Evolutionary conservation across 2,797 vertebrate species (phyloP).

Genomic region (Pipistrellus pygmaeus): DNA sequence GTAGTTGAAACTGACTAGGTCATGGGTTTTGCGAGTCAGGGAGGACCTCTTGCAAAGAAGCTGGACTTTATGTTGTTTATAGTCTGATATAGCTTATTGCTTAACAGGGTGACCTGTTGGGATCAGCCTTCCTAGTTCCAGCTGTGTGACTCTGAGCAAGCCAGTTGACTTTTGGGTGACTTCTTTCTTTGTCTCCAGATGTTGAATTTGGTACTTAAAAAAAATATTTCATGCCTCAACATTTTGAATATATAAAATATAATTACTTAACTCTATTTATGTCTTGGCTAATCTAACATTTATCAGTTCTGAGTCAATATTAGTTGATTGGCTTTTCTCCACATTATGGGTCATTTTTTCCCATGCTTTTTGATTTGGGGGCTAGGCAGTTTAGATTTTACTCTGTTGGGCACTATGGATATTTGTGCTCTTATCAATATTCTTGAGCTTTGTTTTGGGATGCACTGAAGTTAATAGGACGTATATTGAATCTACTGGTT

Average conservation of each 20-base stretch:
- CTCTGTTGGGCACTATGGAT: background rate
- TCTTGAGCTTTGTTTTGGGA: background rate
- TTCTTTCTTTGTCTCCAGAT: background rate
- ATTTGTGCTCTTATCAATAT: background rate
- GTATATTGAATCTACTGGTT: background rate
- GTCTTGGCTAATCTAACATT: background rate
- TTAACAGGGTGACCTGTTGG: background rate
- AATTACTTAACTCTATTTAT: background rate
- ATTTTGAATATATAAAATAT: background rate
- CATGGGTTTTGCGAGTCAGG: too few species aligned
- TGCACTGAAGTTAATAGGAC: background rate
- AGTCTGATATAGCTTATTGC: background rate
- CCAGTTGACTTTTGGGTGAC: background rate
- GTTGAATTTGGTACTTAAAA: background rate
- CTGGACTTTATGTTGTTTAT: background rate
- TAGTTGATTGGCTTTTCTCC: background rate
- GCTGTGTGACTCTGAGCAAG: background rate
- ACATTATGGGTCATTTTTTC: background rate
- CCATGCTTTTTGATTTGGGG: background rate
- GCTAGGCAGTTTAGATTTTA: background rate
- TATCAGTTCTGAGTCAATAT: background rate
- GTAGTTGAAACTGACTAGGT: background rate
- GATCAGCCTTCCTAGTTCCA: background rate
- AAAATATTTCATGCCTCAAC: background rate
- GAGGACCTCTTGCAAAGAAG: background rate